Evolutionary conservation across 1,140 invertebrate species (phyloP).

Genomic region (Proctacanthus coquilletti): DNA sequence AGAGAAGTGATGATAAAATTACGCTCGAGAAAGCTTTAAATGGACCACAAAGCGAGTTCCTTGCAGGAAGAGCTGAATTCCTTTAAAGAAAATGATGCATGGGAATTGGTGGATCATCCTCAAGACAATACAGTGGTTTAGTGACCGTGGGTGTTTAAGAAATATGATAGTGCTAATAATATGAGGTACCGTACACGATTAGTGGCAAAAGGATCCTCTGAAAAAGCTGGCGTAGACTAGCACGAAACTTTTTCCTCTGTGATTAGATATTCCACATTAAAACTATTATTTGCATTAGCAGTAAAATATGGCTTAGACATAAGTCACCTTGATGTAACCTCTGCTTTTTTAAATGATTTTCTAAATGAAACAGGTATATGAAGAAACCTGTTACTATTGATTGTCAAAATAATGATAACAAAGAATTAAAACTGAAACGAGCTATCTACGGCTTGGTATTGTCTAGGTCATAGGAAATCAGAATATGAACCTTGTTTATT

Average conservation of each 20-base stretch:
- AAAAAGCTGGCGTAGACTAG: conserved; percentile 24
- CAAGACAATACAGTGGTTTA: conserved; percentile 11
- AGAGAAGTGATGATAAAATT: too few species aligned
- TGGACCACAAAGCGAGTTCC: too few species aligned
- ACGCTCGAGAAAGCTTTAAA: too few species aligned
- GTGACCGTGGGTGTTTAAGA: conserved; percentile 21
- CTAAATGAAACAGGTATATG: conserved; percentile 26
- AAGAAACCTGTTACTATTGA: conserved; percentile 20
- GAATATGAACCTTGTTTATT: conserved; percentile 9
- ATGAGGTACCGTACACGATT: conserved; percentile 21
- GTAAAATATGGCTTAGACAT: conserved; percentile 14
- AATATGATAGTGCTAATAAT: conserved; percentile 11
- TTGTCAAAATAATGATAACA: conserved; percentile 8
- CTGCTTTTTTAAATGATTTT: conserved; percentile 26
- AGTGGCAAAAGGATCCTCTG: conserved; percentile 28
- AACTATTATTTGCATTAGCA: conserved; percentile 18
- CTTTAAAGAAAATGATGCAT: conserved; percentile 15
- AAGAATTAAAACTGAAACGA: conserved; percentile 5
- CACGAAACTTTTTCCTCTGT: conserved; percentile 22
- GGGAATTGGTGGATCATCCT: conserved; percentile 17
- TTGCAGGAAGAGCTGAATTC: conserved; percentile 19
- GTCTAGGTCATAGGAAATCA: conserved; percentile 8
- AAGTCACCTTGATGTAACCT: conserved; percentile 20
- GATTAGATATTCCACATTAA: conserved; percentile 14
- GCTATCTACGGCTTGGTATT: conserved; percentile 7